Evolutionary conservation across 2,797 vertebrate genomes (phyloP).

Genomic region (Pelodytes ibericus): DNA sequence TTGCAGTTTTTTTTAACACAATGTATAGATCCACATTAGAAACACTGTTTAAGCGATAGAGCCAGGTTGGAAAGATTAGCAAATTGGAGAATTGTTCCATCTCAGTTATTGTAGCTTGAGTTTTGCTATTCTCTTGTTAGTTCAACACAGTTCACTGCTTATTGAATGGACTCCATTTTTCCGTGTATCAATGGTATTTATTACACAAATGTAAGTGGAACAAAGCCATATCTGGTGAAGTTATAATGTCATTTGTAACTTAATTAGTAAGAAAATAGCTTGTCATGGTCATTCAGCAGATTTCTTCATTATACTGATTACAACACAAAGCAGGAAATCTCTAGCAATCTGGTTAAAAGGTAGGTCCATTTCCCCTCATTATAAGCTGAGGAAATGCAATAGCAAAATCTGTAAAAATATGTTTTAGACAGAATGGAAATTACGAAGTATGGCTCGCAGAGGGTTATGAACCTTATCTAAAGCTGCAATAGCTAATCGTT

Average conservation of each 20-base stretch:
- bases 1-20: too few relatives aligned
- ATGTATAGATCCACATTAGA: too few relatives aligned
- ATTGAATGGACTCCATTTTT: not conserved
- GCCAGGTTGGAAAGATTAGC: too few relatives aligned
- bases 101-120: too few relatives aligned
- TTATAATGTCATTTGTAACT: conserved; percentile 22
- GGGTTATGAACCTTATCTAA: not conserved
- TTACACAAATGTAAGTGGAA: not conserved
- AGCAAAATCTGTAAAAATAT: conserved; percentile 19
- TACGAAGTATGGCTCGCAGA: not conserved
- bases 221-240: not conserved
- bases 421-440: conserved; percentile 7
- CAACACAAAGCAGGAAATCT: conserved; percentile 40
- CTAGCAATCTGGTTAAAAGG: not conserved
- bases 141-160: too few relatives aligned
- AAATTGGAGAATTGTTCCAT: too few relatives aligned
- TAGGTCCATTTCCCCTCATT: conserved; percentile 24
- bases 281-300: conserved; percentile 10
- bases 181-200: not conserved
- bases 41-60: too few relatives aligned
- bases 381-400: conserved; percentile 37
- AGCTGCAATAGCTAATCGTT: not conserved
- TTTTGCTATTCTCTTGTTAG: too few relatives aligned
- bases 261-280: conserved; percentile 19
- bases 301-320: conserved; percentile 18